Evolutionary conservation across 2,888 invertebrate species (phyloP).

Genomic region (Heliconius ethilla): DNA sequence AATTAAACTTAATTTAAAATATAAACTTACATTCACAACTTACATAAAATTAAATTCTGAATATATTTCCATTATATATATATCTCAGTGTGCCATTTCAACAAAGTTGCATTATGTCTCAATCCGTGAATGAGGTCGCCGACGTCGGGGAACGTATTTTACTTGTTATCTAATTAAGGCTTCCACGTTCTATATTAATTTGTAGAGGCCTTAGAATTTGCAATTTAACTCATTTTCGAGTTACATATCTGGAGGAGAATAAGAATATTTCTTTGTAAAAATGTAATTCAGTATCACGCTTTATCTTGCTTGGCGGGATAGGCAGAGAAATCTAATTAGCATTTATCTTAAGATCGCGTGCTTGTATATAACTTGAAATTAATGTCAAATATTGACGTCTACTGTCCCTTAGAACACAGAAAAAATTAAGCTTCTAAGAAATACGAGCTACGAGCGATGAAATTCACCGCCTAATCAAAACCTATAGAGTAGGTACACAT

Average conservation of each 20-base stretch:
- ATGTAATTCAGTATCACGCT: background rate
- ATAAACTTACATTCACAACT: background rate
- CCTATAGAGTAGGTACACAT: too few species aligned
- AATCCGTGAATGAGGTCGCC: conserved; percentile 41
- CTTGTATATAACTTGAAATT: too few species aligned
- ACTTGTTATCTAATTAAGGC: conserved; percentile 41
- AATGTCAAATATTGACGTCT: too few species aligned
- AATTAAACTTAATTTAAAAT: too few species aligned
- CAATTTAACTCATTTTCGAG: conserved; percentile 21
- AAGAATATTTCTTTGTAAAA: background rate
- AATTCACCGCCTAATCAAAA: too few species aligned
- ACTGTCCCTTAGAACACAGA: too few species aligned
- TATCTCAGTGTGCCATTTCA: conserved; percentile 8
- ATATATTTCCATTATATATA: conserved; percentile 29
- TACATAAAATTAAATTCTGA: conserved; percentile 24
- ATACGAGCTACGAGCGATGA: too few species aligned
- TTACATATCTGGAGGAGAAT: background rate
- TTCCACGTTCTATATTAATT: conserved; percentile 33
- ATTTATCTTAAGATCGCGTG: too few species aligned
- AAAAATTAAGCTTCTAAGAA: too few species aligned
- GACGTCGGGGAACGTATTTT: conserved; percentile 36
- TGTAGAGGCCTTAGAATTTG: conserved; percentile 31
- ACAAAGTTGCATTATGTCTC: conserved; percentile 32
- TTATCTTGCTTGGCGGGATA: background rate
- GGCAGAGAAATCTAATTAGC: background rate